Evolutionary conservation across 1,140 invertebrate genomes (phyloP), one percentile per base, ranked within the genome.

Genomic region (Stegodyphus mimosarum): DNA sequence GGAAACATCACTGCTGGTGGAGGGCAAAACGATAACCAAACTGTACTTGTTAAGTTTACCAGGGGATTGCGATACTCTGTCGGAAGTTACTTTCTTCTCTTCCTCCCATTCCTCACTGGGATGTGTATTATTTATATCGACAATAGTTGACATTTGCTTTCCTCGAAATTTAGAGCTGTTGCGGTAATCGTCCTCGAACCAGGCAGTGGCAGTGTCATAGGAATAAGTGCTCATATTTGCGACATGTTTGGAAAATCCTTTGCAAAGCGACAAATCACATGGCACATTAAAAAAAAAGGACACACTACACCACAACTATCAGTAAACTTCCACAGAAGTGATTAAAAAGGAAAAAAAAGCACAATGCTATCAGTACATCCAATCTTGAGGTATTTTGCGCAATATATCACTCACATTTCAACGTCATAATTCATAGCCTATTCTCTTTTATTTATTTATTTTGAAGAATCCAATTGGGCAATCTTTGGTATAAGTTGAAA

Each of bases 141-240:
- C 60, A 15, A 74, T 18, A 9, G 51, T 48, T 5, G 70, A 5
- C 15, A 81, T 18, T 51, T 84, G 81, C 15, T 84, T 84, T 5
- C 71, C 71, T 52, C 83, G 66, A 52, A 86, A 86, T 49, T 77
- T 55, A 7, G 53, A 51, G 7, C 83, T 71, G 18, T 72, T 86
- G 3, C 83, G 52, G 51, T 86, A 86, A 66, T 86, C 83, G n/a
- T 86, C 83, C 52, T 78, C 66, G 17, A 74, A 86, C 74, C 83
- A 84, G 66, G 33, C 50, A 51, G 63, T 17, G 18, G 60, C 52
- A 13, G 80, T 72, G 49, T 84, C 74, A 13, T 64, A 76, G 49
- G 75, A 76, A 9, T 72, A 18, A 50, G 63, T 55, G n/a, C 74
- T 76, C 81, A 84, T 84, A 50, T 17, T 76, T 50, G 15, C 55